Conservation (phyloP, 2,113 vertebrate species). For the Protomyctophum bolini region DNA sequence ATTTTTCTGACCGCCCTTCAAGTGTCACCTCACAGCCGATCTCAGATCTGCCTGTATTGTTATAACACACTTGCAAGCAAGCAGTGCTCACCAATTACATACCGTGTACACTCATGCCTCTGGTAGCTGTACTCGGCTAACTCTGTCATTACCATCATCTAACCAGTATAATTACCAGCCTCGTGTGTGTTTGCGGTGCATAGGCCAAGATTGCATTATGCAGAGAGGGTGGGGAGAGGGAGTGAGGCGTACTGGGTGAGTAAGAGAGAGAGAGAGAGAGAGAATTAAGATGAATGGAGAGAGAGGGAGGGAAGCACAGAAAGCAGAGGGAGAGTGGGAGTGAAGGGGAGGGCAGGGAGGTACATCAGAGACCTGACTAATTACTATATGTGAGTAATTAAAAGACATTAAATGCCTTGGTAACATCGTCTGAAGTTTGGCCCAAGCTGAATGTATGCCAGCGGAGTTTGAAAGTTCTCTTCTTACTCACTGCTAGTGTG, state of each 20-base stretch:
- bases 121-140: conserved; percentile 52
- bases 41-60: conserved; percentile 34
- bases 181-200: conserved; percentile 63
- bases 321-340: neutral
- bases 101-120: conserved; percentile 48
- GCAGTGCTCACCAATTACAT: conserved; percentile 47
- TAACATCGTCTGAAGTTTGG: conserved; percentile 46
- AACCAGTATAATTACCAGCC: conserved; percentile 63
- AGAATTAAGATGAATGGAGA: neutral
- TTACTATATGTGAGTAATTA: conserved; percentile 64
- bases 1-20: conserved; percentile 9
- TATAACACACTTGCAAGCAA: conserved; percentile 24
- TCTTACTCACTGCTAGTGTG: neutral
- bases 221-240: conserved; percentile 27
- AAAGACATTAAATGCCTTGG: conserved; percentile 52
- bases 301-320: neutral
- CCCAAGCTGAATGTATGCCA: conserved; percentile 20
- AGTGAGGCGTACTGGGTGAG: neutral
- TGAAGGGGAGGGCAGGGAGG: neutral
- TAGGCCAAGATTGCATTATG: conserved; percentile 49
- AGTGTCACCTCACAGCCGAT: conserved; percentile 16
- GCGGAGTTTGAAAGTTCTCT: neutral
- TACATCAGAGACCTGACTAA: conserved; percentile 52
- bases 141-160: conserved; percentile 71
- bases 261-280: neutral